phyloP scores from a whole-genome alignment of 2,113 vertebrate genomes.

The Ophiodon elongatus region DNA sequence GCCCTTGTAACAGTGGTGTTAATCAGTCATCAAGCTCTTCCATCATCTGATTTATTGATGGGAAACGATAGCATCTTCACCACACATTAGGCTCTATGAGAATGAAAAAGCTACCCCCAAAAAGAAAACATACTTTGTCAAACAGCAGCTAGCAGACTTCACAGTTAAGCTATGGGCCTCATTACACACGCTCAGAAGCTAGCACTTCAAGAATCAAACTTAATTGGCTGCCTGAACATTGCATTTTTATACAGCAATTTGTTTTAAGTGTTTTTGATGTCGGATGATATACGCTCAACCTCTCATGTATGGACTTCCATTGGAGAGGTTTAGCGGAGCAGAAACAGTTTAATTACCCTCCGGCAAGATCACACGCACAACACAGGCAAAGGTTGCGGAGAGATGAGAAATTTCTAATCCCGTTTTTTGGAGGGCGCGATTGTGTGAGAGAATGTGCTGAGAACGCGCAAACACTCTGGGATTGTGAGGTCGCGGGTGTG shows the following conservation, averaged over 20 bases:
- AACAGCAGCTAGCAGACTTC: slow-evolving; percentile 47
- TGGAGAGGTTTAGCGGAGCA: slow-evolving; percentile 16
- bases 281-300: slow-evolving; percentile 56
- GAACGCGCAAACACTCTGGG: slow-evolving; percentile 24
- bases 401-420: slow-evolving; percentile 35
- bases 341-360: slow-evolving; percentile 50
- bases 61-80: slow-evolving; percentile 34
- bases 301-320: no score
- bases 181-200: slow-evolving; percentile 60
- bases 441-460: slow-evolving; percentile 39
- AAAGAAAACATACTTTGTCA: slow-evolving; percentile 30
- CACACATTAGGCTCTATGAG: slow-evolving; percentile 47
- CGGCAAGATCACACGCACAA: slow-evolving; percentile 30
- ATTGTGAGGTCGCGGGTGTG: slow-evolving; percentile 20
- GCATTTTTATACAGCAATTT: slow-evolving; percentile 54
- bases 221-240: slow-evolving; percentile 66
- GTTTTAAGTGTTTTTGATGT: slow-evolving; percentile 61
- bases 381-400: slow-evolving; percentile 13
- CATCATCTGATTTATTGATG: slow-evolving; percentile 45
- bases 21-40: slow-evolving; percentile 49
- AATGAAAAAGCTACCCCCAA: not conserved
- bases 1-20: slow-evolving; percentile 17
- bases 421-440: not conserved
- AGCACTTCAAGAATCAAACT: slow-evolving; percentile 58
- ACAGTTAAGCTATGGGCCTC: slow-evolving; percentile 56